Evolutionary conservation across 2,797 vertebrate genomes (phyloP), one percentile per base, ranked within the genome.

Genomic region (Channa striata): DNA sequence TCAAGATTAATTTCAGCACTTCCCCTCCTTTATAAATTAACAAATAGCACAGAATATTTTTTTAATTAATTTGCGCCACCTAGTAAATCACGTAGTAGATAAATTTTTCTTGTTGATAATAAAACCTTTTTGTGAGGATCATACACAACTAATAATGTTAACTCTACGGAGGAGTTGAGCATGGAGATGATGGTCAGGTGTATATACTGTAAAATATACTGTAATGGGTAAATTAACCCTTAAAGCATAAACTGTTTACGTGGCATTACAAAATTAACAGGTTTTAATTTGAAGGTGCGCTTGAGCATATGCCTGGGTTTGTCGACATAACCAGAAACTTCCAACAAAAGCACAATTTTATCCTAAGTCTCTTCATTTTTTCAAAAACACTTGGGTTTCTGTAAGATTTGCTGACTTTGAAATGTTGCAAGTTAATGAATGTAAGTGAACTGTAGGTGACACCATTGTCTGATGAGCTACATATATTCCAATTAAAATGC

Each of bases 401-500:
- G 19, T 14, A 43, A 43, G 36, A 51, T 39, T 56, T 40, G 50
- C 47, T 57, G 33, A 17, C 13, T 25, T 33, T 23, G 14, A 37
- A 51, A 60, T 43, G 48, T 37, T 54, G 54, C 16, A 3, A 16
- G 11, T 16, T 23, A 39, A 39, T n/a, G 11, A 34, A 23, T 44
- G n/a, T 11, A 25, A 59, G 23, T 63, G 2, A 19, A 39, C 53
- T 53, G 42, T 19, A 8, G 17, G 36, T 59, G 12, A 16, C 21
- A 51, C 20, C 43, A 30, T 57, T 1, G 1, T 17, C 40, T 44
- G 36, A 44, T 11, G 33, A 34, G 21, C 58, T 23, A 7, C 50
- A 58, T 23, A 5, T 50, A 14, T 56, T 58, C 23, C 21, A 62
- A 74, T 50, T 37, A 49, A 80, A 63, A 40, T 6, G 14, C 16